Conservation (phyloP, 2,888 invertebrate species). For the Archaeoteleia sp. region DNA sequence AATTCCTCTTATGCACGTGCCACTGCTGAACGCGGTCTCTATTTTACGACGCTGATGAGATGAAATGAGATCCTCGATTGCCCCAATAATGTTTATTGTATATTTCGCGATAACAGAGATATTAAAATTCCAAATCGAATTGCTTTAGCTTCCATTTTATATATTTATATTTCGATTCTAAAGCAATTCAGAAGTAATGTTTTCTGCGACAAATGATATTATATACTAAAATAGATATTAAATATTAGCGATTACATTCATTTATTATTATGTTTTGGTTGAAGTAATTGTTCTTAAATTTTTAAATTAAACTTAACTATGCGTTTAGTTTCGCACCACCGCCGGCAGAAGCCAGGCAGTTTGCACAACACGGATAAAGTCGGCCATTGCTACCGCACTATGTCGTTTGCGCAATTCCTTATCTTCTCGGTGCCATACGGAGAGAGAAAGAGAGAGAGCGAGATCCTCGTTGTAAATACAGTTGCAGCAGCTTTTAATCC, state of each 20-base stretch:
- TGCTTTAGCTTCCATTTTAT: slow-evolving; percentile 23
- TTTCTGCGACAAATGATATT: too few species aligned
- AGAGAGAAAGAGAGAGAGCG: slow-evolving; percentile 39
- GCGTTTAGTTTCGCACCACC: slow-evolving; percentile 19
- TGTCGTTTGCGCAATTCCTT: slow-evolving; percentile 64
- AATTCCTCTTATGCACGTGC: slow-evolving; percentile 56
- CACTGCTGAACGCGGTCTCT: slow-evolving; percentile 45
- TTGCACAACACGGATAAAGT: slow-evolving; percentile 55
- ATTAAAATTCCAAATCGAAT: slow-evolving; percentile 34
- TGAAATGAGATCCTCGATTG: slow-evolving; percentile 43
- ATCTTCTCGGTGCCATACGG: slow-evolving; percentile 53
- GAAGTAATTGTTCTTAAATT: background rate
- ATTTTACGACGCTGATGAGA: slow-evolving; percentile 47
- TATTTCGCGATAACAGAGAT: slow-evolving; percentile 24
- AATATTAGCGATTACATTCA: too few species aligned
- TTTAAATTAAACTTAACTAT: background rate
- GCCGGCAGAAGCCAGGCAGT: slow-evolving; percentile 11
- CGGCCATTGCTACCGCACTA: slow-evolving; percentile 59
- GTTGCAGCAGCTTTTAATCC: slow-evolving; percentile 67
- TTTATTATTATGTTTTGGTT: background rate
- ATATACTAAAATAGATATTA: too few species aligned
- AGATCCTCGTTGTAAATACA: slow-evolving; percentile 63
- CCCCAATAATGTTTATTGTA: slow-evolving; percentile 50
- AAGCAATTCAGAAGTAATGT: too few species aligned
- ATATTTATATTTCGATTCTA: slow-evolving; percentile 29